Percentiles rank a stretch among this genome's conserved stretches.
These are phyloP conservation scores for Hirudo medicinalis DNA, from an alignment of 1,140 invertebrate genomes.

Conservation along the genomic window DNA sequence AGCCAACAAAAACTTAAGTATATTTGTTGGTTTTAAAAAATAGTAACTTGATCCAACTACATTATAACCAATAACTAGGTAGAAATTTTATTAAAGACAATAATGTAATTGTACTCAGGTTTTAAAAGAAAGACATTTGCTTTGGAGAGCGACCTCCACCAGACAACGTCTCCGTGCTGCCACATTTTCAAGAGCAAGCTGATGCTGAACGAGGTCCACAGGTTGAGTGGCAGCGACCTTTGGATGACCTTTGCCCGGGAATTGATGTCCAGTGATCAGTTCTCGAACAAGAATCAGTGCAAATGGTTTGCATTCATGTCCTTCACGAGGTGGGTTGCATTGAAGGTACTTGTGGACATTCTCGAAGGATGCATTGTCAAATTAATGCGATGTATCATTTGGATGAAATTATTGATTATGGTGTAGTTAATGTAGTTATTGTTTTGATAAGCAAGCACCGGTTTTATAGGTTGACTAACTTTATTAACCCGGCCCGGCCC, in stretches of 20 bases:
- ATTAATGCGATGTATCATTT: too few species aligned
- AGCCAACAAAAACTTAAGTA: too few species aligned
- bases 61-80: neutral
- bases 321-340: slow-evolving; percentile 56
- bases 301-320: slow-evolving; percentile 80
- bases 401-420: too few species aligned
- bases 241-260: slow-evolving; percentile 69
- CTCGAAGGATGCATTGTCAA: too few species aligned
- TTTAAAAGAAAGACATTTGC: slow-evolving; percentile 57
- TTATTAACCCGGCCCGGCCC: too few species aligned
- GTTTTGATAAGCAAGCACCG: too few species aligned
- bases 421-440: too few species aligned
- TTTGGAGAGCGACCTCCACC: slow-evolving; percentile 43
- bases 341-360: too few species aligned
- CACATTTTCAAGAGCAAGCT: slow-evolving; percentile 54
- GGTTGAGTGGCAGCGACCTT: slow-evolving; percentile 56
- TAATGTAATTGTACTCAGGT: neutral
- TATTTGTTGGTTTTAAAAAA: too few species aligned
- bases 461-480: too few species aligned
- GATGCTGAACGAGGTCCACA: slow-evolving; percentile 54
- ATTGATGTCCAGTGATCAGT: slow-evolving; percentile 53
- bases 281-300: slow-evolving; percentile 48
- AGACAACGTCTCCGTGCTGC: slow-evolving; percentile 45
- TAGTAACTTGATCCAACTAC: neutral
- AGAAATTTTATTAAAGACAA: neutral